Evolutionary conservation across 2,797 vertebrate species (phyloP).

Genomic region (Adrianichthys oophorus): DNA sequence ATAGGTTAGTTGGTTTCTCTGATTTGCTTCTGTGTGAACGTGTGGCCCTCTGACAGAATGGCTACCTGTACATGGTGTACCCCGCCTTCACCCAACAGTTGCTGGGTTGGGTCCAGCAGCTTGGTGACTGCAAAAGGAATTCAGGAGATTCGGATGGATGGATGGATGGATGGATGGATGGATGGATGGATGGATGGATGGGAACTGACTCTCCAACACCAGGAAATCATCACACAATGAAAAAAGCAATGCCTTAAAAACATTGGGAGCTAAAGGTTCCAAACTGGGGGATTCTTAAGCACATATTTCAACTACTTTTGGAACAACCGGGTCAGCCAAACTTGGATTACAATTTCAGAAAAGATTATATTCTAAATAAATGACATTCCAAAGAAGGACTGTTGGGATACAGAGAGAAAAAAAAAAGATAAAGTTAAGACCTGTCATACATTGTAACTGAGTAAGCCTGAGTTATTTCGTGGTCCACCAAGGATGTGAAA

Average conservation of each 20-base stretch:
- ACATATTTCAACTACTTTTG: conserved; percentile 41
- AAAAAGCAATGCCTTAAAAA: neutral
- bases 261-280: conserved; percentile 43
- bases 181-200: too few species aligned
- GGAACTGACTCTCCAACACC: neutral
- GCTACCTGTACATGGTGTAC: too few species aligned
- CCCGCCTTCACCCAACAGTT: too few species aligned
- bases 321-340: conserved; percentile 42
- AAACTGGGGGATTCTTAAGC: conserved; percentile 28
- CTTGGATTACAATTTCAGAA: conserved; percentile 18
- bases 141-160: too few species aligned
- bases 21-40: too few species aligned
- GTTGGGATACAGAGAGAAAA: too few species aligned
- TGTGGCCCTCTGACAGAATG: too few species aligned
- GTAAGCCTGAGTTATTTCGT: neutral
- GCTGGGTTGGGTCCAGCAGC: too few species aligned
- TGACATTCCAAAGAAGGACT: conserved; percentile 20
- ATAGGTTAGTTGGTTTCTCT: too few species aligned
- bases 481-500: conserved; percentile 9
- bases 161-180: too few species aligned
- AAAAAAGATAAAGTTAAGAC: neutral
- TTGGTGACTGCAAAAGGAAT: too few species aligned
- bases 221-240: too few species aligned
- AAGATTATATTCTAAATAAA: conserved; percentile 29
- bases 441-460: conserved; percentile 15